A percentile compares a stretch with the other conserved stretches of the same genome.
These are phyloP conservation scores for Amphiprion ocellaris DNA, from an alignment of 2,113 vertebrate species.

Conservation along the genomic window DNA sequence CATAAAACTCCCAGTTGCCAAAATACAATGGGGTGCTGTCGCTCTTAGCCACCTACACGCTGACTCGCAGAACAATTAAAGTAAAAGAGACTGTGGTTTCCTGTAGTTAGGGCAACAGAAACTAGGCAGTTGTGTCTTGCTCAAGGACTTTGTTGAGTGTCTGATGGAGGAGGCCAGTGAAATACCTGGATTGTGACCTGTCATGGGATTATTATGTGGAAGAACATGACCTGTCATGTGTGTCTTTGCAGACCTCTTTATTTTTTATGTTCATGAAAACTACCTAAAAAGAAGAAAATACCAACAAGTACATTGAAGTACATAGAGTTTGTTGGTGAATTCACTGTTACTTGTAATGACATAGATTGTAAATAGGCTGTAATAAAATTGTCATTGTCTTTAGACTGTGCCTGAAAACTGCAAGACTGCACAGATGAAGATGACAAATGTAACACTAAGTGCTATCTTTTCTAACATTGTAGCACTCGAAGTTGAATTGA, in stretches of 20 bases:
- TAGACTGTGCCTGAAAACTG: not conserved
- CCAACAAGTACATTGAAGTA: too few relatives aligned
- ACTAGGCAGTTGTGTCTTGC: conserved; percentile 10
- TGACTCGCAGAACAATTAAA: conserved; percentile 1
- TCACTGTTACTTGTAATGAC: too few relatives aligned
- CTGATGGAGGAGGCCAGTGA: conserved; percentile 9
- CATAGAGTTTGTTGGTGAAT: too few relatives aligned
- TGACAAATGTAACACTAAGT: not conserved
- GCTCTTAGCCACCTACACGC: conserved; percentile 30
- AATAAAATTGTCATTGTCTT: too few relatives aligned
- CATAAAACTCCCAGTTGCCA: conserved; percentile 32
- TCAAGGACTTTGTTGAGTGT: conserved; percentile 11
- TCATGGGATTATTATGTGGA: not conserved
- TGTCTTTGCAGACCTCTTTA: not conserved
- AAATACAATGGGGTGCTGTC: conserved; percentile 41
- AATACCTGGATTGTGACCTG: conserved; percentile 1
- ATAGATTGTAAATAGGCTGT: too few relatives aligned
- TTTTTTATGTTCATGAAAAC: not conserved
- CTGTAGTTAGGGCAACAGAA: not conserved
- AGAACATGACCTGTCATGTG: not conserved
- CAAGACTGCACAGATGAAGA: not conserved
- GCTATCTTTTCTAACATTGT: not conserved
- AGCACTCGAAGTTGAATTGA: not conserved
- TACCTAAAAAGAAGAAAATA: not conserved
- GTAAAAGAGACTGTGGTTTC: conserved; percentile 4